These are phyloP conservation scores for Cosmia pyralina DNA, from an alignment of 2,888 invertebrate species.

Conservation along the genomic window DNA sequence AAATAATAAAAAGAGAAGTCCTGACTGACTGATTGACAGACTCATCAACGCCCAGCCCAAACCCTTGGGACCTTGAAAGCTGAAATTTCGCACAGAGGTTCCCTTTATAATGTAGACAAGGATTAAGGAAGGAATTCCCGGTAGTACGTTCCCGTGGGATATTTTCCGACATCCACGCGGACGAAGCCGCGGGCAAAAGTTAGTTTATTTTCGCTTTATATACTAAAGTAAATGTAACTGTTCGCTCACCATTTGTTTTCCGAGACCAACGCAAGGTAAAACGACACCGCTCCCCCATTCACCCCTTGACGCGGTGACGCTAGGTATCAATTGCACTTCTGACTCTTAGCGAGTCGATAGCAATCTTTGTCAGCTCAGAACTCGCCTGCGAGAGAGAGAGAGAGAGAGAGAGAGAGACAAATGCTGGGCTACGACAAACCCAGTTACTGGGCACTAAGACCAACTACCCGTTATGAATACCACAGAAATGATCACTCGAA, in stretches of 20 bases:
- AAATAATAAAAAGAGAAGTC: no score
- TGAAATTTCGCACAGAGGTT: no score
- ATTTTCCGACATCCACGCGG: no score
- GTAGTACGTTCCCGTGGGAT: no score
- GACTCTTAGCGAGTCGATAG: not conserved
- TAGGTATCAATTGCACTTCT: slow-evolving; percentile 8
- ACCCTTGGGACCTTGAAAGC: no score
- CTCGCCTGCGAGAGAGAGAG: not conserved
- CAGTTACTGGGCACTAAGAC: not conserved
- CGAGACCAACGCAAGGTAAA: not conserved
- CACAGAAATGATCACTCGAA: not conserved
- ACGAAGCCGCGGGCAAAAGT: no score
- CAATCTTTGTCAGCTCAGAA: not conserved
- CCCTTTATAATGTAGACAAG: no score
- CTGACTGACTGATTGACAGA: no score
- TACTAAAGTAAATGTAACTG: not conserved
- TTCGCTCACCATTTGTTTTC: not conserved
- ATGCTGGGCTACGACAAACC: not conserved
- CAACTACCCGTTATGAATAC: not conserved
- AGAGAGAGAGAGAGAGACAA: no score
- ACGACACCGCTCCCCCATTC: not conserved
- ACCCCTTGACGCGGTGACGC: not conserved
- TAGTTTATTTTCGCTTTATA: no score
- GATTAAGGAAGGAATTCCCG: no score
- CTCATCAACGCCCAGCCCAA: no score